A percentile compares a stretch with the other conserved stretches of the same genome.
These are phyloP conservation scores for Momotus momota DNA, from an alignment of 2,797 vertebrate species.

Conservation along the genomic window DNA sequence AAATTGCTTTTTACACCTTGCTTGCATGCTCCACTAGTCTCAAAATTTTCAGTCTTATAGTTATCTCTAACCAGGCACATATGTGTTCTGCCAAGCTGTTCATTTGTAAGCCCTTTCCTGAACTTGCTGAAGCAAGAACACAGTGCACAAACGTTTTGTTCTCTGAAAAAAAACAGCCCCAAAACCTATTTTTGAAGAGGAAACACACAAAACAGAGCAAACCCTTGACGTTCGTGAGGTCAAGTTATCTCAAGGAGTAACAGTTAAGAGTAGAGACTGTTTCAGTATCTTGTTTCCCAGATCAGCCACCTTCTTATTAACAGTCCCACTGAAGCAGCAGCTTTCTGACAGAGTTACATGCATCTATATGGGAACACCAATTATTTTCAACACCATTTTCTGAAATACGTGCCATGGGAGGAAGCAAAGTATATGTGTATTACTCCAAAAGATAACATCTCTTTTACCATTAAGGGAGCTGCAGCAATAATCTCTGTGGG, in stretches of 20 bases:
- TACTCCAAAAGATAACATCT: neutral
- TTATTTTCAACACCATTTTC: neutral
- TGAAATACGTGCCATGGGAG: neutral
- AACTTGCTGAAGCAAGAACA: constrained; percentile 6
- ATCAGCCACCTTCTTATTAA: neutral
- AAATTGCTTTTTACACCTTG: neutral
- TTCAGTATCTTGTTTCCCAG: neutral
- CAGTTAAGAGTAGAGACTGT: neutral
- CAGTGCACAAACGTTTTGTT: neutral
- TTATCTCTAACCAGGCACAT: neutral
- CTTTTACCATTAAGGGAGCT: neutral
- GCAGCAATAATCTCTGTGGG: neutral
- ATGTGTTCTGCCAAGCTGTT: neutral
- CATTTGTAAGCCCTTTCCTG: neutral
- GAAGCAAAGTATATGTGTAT: neutral
- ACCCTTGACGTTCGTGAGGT: neutral
- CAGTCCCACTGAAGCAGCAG: neutral
- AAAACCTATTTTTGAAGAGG: neutral
- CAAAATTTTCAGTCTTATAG: neutral
- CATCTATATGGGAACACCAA: neutral
- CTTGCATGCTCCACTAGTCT: neutral
- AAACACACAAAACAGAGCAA: constrained; percentile 11
- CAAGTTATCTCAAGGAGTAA: neutral
- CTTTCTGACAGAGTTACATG: neutral
- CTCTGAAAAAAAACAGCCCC: neutral